Evolutionary conservation across 2,113 vertebrate genomes (phyloP).

Genomic region (Caranx ignobilis): DNA sequence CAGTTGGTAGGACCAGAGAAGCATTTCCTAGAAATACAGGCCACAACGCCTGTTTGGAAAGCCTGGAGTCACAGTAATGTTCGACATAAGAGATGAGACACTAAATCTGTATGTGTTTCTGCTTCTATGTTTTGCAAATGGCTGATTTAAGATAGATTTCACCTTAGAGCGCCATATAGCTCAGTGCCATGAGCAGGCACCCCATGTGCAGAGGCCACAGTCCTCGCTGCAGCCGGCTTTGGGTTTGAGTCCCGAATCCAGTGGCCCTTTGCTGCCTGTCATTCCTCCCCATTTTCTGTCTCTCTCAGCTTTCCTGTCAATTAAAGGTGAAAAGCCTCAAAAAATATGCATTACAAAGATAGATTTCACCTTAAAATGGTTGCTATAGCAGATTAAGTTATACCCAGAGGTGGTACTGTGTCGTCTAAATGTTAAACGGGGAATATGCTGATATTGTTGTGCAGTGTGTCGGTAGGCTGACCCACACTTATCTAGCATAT

Average conservation of each 20-base stretch:
- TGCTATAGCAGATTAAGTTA: background rate
- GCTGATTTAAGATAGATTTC: background rate
- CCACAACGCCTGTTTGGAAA: background rate
- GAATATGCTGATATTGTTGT: background rate
- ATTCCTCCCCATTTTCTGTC: too few relatives aligned
- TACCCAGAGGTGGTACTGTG: background rate
- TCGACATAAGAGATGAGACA: background rate
- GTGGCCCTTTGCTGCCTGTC: too few relatives aligned
- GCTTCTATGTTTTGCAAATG: background rate
- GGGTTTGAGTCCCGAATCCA: too few relatives aligned
- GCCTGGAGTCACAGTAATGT: background rate
- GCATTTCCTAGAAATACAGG: background rate
- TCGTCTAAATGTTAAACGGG: background rate
- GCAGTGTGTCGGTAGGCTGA: background rate
- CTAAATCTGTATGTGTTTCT: background rate
- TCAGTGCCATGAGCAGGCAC: too few relatives aligned
- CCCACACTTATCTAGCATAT: background rate
- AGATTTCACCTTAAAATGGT: background rate
- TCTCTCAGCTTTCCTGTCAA: too few relatives aligned
- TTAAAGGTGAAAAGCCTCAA: too few relatives aligned
- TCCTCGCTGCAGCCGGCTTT: too few relatives aligned
- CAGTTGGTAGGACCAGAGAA: background rate
- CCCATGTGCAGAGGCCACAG: too few relatives aligned
- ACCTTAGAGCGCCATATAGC: background rate
- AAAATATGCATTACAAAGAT: background rate